Percentiles rank a stretch among this genome's conserved stretches.
These are phyloP conservation scores for Andrena fulva DNA, from an alignment of 2,888 invertebrate species.

Conservation along the genomic window DNA sequence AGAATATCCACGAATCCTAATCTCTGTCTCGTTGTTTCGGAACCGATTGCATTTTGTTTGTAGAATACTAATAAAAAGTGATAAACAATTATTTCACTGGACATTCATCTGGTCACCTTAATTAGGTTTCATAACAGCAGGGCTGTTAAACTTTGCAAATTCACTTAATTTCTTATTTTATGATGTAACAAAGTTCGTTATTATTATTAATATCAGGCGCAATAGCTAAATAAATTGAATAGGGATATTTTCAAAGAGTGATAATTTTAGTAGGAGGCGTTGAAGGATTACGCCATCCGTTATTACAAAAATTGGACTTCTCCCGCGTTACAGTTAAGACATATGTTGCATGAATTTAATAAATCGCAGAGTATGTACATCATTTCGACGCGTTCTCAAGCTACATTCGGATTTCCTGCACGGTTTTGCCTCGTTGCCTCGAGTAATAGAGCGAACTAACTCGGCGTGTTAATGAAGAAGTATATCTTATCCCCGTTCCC, in stretches of 20 bases:
- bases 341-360: slow-evolving; percentile 37
- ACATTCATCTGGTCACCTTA: not conserved
- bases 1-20: slow-evolving; percentile 29
- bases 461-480: slow-evolving; percentile 54
- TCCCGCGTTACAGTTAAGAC: slow-evolving; percentile 9
- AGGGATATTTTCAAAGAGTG: not conserved
- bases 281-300: not conserved
- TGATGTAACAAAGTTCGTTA: not conserved
- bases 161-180: not conserved
- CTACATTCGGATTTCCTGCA: slow-evolving; percentile 30
- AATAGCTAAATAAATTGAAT: not conserved
- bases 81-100: not conserved
- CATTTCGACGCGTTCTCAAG: slow-evolving; percentile 39
- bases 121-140: not conserved
- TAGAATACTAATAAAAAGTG: slow-evolving; percentile 25
- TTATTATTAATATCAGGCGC: not conserved
- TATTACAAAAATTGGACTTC: not conserved
- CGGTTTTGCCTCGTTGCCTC: slow-evolving; percentile 34
- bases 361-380: slow-evolving; percentile 40
- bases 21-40: slow-evolving; percentile 3
- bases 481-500: slow-evolving; percentile 38
- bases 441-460: slow-evolving; percentile 40
- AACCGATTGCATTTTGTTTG: not conserved
- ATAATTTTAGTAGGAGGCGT: not conserved
- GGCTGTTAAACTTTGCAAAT: no score